Evolutionary conservation across 2,113 vertebrate species (phyloP), one percentile per base, ranked within the genome.

Genomic region (Ciconia maguari): DNA sequence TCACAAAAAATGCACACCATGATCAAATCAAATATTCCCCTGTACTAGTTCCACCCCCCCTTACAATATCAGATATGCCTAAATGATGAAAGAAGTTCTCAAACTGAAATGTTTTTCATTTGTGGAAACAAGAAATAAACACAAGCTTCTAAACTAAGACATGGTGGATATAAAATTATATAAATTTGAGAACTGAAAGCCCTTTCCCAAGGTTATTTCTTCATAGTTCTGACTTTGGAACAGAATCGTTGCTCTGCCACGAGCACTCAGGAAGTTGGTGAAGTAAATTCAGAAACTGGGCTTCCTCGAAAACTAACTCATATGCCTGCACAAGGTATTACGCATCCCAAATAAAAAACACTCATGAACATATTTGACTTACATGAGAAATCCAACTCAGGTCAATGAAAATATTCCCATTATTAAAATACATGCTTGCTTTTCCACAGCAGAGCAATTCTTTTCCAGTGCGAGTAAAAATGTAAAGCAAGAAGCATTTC

Each of bases 71-170:
- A 0, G 34, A 25, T 91, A 44, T 64, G 58, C 41, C 89, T 83
- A 65, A 87, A 87, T 6, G 36, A 85, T 85, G 70, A 91, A 93
- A 90, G 86, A 64, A 57, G 6, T 61, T 72, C 70, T 91, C 69
- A 76, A 82, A 78, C 16, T 6, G 13, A 89, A 89, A 72, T 58
- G 70, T 68, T 87, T 90, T 52, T 69, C 61, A 44, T 83, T 44
- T 78, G 80, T 82, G 77, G 86, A 96, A 96, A 65, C 30, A 55
- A 52, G 42, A 94, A 84, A 89, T 83, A 95, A 90, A 93, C 58
- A 82, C 7, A 46, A 71, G 34, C 22, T 87, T 89, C 87, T 79
- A 85, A 92, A 94, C 49, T 57, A 89, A 87, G 87, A 65, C 26
- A 42, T 13, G 25, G 29, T 41, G 20, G 58, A 76, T 65, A 79